These are phyloP conservation scores for Lasioglossum figueresi DNA, from an alignment of 2,888 invertebrate species.

Conservation along the genomic window DNA sequence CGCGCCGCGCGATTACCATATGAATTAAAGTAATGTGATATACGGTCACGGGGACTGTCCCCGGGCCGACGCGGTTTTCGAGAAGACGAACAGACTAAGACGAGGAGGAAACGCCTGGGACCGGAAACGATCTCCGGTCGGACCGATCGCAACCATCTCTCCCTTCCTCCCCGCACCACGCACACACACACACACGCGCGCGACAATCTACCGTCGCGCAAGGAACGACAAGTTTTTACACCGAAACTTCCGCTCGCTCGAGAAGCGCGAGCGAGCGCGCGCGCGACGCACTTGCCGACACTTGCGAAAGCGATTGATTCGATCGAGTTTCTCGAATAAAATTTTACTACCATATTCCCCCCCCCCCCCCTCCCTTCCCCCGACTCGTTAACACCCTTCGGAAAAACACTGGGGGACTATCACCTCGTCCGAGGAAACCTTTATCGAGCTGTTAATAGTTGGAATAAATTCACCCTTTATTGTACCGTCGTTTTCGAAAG, in stretches of 20 bases:
- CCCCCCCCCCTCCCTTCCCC: fast-evolving
- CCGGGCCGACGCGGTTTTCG: constrained; percentile 40
- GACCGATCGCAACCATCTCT: constrained; percentile 16
- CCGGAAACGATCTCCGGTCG: constrained; percentile 32
- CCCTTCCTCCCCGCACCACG: neutral
- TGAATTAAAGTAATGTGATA: constrained; percentile 93
- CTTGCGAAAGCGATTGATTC: neutral
- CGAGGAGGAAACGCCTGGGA: constrained; percentile 32
- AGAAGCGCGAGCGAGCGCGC: neutral
- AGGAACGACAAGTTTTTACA: constrained; percentile 12
- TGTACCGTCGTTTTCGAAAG: neutral
- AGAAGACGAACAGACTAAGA: constrained; percentile 57
- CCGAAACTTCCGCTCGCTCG: neutral
- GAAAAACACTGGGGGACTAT: neutral
- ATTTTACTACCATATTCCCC: neutral
- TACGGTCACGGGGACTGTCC: constrained; percentile 80
- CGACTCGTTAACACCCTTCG: neutral
- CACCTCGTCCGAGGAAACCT: neutral
- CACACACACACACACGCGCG: neutral
- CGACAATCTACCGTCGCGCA: neutral
- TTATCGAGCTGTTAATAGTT: neutral
- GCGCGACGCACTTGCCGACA: neutral
- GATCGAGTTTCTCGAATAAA: constrained; percentile 17
- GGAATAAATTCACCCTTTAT: neutral
- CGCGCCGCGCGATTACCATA: constrained; percentile 88